A percentile compares a stretch with the other conserved stretches of the same genome.
phyloP scores from a whole-genome alignment of 2,888 invertebrate genomes.

The Peribatodes rhomboidaria region DNA sequence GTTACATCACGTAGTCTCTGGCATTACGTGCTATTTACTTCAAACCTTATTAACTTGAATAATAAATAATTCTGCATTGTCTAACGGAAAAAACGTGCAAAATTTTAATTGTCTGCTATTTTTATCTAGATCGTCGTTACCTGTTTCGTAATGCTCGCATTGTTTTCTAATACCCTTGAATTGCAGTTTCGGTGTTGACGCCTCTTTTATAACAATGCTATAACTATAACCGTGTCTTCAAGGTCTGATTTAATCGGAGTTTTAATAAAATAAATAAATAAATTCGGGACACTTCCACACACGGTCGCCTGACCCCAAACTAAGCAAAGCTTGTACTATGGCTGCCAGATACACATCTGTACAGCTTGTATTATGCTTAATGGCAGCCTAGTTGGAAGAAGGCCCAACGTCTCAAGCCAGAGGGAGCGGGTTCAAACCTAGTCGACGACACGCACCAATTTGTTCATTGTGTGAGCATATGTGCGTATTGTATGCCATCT shows the following conservation, averaged over 20 bases:
- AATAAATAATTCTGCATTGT: neutral
- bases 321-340: too few relatives aligned
- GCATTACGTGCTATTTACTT: neutral
- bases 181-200: constrained; percentile 20
- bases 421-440: too few relatives aligned
- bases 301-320: too few relatives aligned
- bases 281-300: too few relatives aligned
- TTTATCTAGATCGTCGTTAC: constrained; percentile 40
- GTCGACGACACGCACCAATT: too few relatives aligned
- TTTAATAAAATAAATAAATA: neutral
- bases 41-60: neutral
- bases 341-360: too few relatives aligned
- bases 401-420: too few relatives aligned
- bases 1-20: neutral
- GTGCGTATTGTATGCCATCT: too few relatives aligned
- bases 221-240: constrained; percentile 26
- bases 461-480: too few relatives aligned
- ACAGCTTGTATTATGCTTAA: too few relatives aligned
- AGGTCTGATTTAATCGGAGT: constrained; percentile 15
- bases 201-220: constrained; percentile 4
- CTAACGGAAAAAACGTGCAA: constrained; percentile 19
- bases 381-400: too few relatives aligned
- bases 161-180: constrained; percentile 37
- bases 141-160: constrained; percentile 34
- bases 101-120: constrained; percentile 43